These are phyloP conservation scores for Otis tarda DNA, from an alignment of 2,113 vertebrate genomes.

Conservation along the genomic window DNA sequence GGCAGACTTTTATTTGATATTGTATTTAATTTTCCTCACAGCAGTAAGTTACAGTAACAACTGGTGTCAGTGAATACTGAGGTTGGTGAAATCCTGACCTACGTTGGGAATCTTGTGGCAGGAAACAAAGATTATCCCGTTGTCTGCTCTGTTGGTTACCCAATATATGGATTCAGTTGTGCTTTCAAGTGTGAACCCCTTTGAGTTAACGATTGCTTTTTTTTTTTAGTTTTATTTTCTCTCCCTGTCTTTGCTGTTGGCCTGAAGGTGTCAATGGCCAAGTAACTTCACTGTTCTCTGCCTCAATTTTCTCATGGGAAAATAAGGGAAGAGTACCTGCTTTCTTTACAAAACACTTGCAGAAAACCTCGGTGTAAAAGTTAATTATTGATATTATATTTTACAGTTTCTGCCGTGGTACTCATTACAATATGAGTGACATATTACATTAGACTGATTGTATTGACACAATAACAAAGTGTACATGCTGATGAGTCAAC, in stretches of 20 bases:
- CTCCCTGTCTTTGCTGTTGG: neutral
- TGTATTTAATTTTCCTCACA: neutral
- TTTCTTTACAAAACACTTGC: neutral
- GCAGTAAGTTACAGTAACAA: neutral
- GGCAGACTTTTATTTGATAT: neutral
- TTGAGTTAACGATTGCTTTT: neutral
- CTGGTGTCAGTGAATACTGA: neutral
- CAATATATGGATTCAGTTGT: rapidly evolving
- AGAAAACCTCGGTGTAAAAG: neutral
- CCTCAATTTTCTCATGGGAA: neutral
- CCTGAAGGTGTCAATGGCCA: neutral
- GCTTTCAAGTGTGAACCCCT: neutral
- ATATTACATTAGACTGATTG: neutral
- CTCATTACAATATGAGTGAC: neutral
- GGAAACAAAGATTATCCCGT: neutral
- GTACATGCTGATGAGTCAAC: neutral
- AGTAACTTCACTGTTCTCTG: neutral
- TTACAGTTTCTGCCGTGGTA: neutral
- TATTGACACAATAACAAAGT: neutral
- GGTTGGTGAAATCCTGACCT: neutral
- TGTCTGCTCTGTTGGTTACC: neutral
- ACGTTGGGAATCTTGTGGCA: neutral
- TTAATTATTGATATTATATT: neutral
- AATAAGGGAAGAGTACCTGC: neutral
- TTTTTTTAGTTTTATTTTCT: neutral